These are phyloP conservation scores for Archilochus colubris DNA, from an alignment of 2,113 vertebrate genomes.

Conservation along the genomic window DNA sequence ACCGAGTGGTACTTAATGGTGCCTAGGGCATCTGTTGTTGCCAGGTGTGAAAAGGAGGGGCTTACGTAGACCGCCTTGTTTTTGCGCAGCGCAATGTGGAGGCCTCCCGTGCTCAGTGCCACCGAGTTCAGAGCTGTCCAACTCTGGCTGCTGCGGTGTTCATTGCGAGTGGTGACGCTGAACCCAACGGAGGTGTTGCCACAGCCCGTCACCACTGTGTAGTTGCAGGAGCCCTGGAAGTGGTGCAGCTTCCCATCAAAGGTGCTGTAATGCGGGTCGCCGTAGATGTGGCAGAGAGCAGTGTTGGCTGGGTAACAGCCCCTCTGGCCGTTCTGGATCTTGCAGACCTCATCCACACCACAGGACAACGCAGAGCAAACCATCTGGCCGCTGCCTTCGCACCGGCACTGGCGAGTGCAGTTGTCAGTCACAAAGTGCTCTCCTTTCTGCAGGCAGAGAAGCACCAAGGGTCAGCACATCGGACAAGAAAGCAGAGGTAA, in stretches of 20 bases:
- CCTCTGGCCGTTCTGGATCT: neutral
- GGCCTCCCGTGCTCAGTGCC: slow-evolving; percentile 67
- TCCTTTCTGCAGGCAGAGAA: slow-evolving; percentile 71
- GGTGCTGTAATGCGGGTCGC: neutral
- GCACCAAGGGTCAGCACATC: slow-evolving; percentile 46
- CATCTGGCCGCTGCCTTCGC: slow-evolving; percentile 60
- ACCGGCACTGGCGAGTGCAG: slow-evolving; percentile 77
- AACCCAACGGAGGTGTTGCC: neutral
- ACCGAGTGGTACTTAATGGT: neutral
- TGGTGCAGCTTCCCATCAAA: neutral
- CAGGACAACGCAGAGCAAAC: neutral
- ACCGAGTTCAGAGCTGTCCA: slow-evolving; percentile 81
- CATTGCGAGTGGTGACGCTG: slow-evolving; percentile 66
- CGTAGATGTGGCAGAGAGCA: neutral
- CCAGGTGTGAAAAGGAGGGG: neutral
- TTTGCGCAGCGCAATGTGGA: slow-evolving; percentile 74
- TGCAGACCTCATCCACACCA: neutral
- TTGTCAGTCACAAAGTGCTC: slow-evolving; percentile 62
- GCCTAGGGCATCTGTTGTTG: neutral
- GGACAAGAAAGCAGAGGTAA: neutral
- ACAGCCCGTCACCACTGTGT: neutral
- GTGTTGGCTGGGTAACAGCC: neutral
- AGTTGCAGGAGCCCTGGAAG: neutral
- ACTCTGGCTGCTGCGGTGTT: slow-evolving; percentile 62
- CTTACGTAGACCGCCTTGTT: slow-evolving; percentile 80